Percentiles rank a stretch among this genome's conserved stretches.
phyloP scores from a whole-genome alignment of 2,797 vertebrate genomes.

The Platyrinchus mystaceus region DNA sequence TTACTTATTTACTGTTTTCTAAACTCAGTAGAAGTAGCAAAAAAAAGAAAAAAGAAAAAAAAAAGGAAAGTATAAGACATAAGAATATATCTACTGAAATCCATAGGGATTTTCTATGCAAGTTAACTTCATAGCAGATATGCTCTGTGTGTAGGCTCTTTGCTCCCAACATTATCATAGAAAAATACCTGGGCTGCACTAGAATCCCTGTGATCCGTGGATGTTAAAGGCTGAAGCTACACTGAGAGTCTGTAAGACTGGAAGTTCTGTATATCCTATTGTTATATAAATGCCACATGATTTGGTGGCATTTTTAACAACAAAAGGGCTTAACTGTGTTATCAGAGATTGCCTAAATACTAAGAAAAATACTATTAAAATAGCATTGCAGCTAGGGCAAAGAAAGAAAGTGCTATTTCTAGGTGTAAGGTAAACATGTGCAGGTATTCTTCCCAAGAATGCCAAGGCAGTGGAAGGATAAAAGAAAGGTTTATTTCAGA shows the following conservation, averaged over 20 bases:
- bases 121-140: not conserved
- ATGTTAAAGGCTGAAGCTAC: not conserved
- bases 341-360: not conserved
- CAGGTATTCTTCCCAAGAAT: no score
- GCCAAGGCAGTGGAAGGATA: no score
- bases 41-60: not conserved
- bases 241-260: not conserved
- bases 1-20: not conserved
- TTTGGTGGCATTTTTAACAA: not conserved
- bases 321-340: not conserved
- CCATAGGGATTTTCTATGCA: not conserved
- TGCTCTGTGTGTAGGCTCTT: not conserved
- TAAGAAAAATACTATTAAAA: not conserved
- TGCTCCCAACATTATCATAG: no score
- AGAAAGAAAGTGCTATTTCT: not conserved
- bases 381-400: not conserved
- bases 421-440: not conserved
- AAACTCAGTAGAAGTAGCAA: not conserved
- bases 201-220: rapidly evolving
- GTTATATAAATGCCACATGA: not conserved
- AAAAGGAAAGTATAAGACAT: not conserved
- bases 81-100: not conserved
- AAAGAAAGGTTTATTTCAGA: no score
- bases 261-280: not conserved
- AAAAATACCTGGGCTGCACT: not conserved